Base-by-base conservation (phyloP, 1,140 invertebrate species). In the Antheraea pernyi region DNA sequence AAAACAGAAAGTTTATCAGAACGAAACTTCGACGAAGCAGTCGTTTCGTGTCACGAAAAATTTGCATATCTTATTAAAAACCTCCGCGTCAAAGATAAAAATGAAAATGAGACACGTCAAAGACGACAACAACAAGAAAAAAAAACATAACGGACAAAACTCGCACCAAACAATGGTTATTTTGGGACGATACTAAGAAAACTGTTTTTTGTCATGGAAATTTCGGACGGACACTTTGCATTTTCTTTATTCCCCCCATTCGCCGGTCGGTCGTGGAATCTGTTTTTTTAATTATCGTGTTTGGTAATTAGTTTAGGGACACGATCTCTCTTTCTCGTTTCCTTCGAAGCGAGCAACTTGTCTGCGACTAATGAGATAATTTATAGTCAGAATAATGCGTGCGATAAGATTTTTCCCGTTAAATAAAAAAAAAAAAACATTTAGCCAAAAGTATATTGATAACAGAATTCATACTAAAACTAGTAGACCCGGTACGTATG, bases 51-150 rank as follows among this genome's bases (percentile, higher is more conserved):
- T 79, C 75, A 77, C 68, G 65, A 72, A 74, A 42, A 81, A 87
- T 89, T 88, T 89, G 82, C 88, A 91, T 91, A 90, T 86, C 87
- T 90, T 91, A 89, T 91, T 91, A 91, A 89, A 86, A 89, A 86
- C 78, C 83, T 83, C 81, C 81, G 83, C 82, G 81, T 78, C 74
- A 76, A 70, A 84, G 81, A 89, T 85, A 86, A 90, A 87, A 89
- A 89, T 85, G 84, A 88, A 89, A 90, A 90, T 86, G 85, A 89
- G 85, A 88, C 82, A 85, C 85, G 86, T 89, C 82, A 86, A 88
- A 89, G 80, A 53, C 46, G 46, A 53, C 6, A 11, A 42, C 39
- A 42, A 11, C 39, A 42, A 11, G 16, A 53, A 53, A n/a, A 53
- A 53, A 16, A 53, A 53, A 53, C 5, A 76, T 75, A 78, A 83